Evolutionary conservation across 1,140 invertebrate genomes (phyloP), one percentile per base, ranked within the genome.

Genomic region (Anoplolepis gracilipes): DNA sequence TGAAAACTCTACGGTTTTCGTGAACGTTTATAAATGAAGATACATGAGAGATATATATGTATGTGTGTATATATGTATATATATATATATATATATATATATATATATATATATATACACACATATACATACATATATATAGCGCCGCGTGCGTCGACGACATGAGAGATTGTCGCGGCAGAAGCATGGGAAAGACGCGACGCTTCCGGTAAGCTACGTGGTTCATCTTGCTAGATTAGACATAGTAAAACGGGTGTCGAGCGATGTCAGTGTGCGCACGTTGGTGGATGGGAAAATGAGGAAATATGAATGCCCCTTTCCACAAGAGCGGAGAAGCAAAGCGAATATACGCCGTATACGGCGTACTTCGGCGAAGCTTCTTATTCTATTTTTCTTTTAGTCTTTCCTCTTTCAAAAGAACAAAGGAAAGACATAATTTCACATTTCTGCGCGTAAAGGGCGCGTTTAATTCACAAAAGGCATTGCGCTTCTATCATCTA

Each of bases 161-260:
- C 33, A 16, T 70, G 77, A 70, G 53, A 57, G 25, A 70, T 70
- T 59, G 78, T 72, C 65, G 36, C 36, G 78, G 7, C 28, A 46
- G 22, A 62, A 84, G 55, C 57, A 36, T 53, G 85, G 61, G 57
- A 67, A 75, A 84, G 28, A 67, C 42, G 67, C 13, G 25, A 59
- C 64, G 62, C 22, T 53, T 59, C 61, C 61, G 62, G 39, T n/a
- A 64, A 70, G 65, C 57, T 22, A 72, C 57, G 33, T 19, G 57
- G 28, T 53, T 65, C 69, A 73, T 85, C 77, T 82, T 55, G 69
- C 49, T 84, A 61, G 85, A 73, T 73, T 64, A 65, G 84, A 85
- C 49, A 55, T 25, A 28, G 57, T 72, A 82, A 86, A 65, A 49
- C 49, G 67, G 19, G 49, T 49, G 13, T 19, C 30, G 22, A 84